These are phyloP conservation scores for Druon quercuslanigerum DNA, from an alignment of 1,140 invertebrate species.

Conservation along the genomic window DNA sequence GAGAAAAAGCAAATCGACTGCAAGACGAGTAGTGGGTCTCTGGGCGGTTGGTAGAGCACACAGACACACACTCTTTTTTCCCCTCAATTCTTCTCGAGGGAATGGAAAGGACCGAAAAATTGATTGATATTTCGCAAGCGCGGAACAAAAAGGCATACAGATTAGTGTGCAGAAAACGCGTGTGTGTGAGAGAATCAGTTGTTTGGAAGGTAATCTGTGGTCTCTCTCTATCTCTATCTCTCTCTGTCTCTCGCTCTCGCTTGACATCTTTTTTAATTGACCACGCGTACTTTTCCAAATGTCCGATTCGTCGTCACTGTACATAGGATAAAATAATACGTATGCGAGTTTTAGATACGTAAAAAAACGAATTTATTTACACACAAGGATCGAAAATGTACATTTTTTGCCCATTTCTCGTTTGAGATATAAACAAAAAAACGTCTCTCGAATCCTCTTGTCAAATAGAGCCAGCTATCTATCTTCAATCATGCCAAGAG, in stretches of 20 bases:
- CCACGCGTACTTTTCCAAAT: constrained; percentile 57
- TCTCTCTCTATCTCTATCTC: background rate
- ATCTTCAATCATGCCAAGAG: constrained; percentile 1
- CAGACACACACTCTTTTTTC: constrained; percentile 19
- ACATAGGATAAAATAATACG: background rate
- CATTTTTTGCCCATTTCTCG: constrained; percentile 3
- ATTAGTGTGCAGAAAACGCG: constrained; percentile 9
- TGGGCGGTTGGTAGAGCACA: constrained; percentile 74
- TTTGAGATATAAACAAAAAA: background rate
- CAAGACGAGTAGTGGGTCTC: constrained; percentile 84
- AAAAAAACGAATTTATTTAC: background rate
- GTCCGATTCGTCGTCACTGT: constrained; percentile 49
- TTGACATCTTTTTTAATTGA: constrained; percentile 12
- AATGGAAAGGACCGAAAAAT: constrained; percentile 40
- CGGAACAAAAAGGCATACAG: constrained; percentile 36
- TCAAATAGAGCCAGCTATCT: background rate
- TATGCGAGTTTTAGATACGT: constrained; percentile 34
- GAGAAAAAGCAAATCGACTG: constrained; percentile 87
- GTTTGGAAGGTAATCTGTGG: constrained; percentile 56
- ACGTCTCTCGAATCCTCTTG: background rate
- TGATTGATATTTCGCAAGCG: background rate
- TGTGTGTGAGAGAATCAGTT: constrained; percentile 49
- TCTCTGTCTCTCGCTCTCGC: background rate
- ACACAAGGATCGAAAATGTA: constrained; percentile 3
- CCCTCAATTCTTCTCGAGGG: constrained; percentile 39